Conservation (phyloP, 2,797 vertebrate genomes). For the Pelobates cultripes region DNA sequence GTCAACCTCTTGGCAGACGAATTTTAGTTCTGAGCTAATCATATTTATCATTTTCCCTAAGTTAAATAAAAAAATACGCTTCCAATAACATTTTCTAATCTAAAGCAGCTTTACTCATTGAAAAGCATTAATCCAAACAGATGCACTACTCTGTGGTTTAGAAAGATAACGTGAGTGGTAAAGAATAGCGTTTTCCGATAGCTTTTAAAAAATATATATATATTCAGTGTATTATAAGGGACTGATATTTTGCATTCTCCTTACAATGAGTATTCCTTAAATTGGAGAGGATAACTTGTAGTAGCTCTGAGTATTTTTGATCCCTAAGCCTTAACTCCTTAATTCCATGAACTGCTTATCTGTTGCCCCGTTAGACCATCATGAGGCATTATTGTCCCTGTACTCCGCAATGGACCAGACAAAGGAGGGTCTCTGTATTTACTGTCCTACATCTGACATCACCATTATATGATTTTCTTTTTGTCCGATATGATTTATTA, state of each 20-base stretch:
- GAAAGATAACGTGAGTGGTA: slow-evolving; percentile 59
- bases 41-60: slow-evolving; percentile 66
- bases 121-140: slow-evolving; percentile 62
- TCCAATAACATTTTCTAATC: slow-evolving; percentile 69
- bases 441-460: too few relatives aligned
- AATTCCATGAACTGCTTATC: too few relatives aligned
- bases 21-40: slow-evolving; percentile 71
- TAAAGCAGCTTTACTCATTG: slow-evolving; percentile 63
- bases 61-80: slow-evolving; percentile 54
- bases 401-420: too few relatives aligned
- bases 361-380: too few relatives aligned
- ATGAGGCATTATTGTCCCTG: too few relatives aligned
- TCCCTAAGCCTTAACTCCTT: too few relatives aligned
- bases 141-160: slow-evolving; percentile 47
- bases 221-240: neutral
- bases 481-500: too few relatives aligned
- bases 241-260: neutral
- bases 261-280: neutral
- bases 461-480: too few relatives aligned
- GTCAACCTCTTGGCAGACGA: slow-evolving; percentile 68
- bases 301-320: too few relatives aligned
- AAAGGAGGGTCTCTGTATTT: too few relatives aligned
- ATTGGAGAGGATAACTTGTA: neutral
- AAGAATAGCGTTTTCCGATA: slow-evolving; percentile 38
- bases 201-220: neutral